Evolutionary conservation across 2,888 invertebrate species (phyloP), one percentile per base, ranked within the genome.

Genomic region (Pammene aurita): DNA sequence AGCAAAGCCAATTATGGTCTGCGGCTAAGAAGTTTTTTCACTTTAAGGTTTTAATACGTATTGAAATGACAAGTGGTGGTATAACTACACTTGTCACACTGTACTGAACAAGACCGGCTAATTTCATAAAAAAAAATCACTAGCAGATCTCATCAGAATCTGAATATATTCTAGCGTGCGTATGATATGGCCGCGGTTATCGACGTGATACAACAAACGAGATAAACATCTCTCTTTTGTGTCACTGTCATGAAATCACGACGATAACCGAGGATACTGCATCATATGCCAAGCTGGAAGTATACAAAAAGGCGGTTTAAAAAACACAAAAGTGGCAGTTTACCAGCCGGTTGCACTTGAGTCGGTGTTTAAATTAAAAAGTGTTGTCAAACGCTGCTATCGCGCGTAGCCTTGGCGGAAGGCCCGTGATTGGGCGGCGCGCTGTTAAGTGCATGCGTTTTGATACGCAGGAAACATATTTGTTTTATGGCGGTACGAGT

Each of bases 401-500:
- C 64, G 64, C 46, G 52, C 46, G 57, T 16, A 58, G 57, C 68
- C 64, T 69, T 64, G 68, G 42, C 16, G 5, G 68, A 5, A 16
- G 58, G 58, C 38, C 9, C 54, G 64, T 13, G 57, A 69, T 64
- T 69, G 68, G 64, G 26, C 14, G 48, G 54, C n/a, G 50, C 35
- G 57, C 57, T 58, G 52, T 69, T 41, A 34, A 18, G 58, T 63
- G 41, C 58, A 64, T 16, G 42, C 58, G 54, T 54, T 52, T 60
- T 46, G 61, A 67, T 61, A 61, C 61, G 61, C 54, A 41, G 52
- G 42, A 44, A 69, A 69, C 48, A 14, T 16, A 48, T 16, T 11
- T 35, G 10, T 64, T 69, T 69, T 69, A 69, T 60, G 58, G 64
- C 44, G 38, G 13, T 18, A 11, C 50, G 68, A 54, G 64, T 18